Evolutionary conservation across 1,140 invertebrate species (phyloP).

Genomic region (Maconellicoccus hirsutus): DNA sequence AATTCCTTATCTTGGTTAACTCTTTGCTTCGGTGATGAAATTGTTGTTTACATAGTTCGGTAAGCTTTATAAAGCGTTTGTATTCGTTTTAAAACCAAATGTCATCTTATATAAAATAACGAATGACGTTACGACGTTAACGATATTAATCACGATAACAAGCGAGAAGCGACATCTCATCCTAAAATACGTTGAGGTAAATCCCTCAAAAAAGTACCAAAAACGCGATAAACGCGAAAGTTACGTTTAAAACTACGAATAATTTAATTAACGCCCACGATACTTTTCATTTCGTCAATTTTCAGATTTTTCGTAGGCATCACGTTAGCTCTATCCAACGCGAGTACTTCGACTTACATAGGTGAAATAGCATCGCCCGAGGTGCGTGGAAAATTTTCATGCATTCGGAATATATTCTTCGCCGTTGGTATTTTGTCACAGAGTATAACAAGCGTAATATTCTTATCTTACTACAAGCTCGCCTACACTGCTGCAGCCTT

Average conservation of each 20-base stretch:
- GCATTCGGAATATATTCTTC: too few relatives aligned
- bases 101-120: too few relatives aligned
- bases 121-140: too few relatives aligned
- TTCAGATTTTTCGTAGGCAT: neutral
- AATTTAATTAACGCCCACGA: too few relatives aligned
- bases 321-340: neutral
- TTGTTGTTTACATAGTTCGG: neutral
- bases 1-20: neutral
- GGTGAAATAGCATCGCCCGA: conserved; percentile 3
- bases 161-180: too few relatives aligned
- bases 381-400: neutral
- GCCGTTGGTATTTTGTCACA: neutral
- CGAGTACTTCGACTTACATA: neutral
- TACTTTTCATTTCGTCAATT: neutral
- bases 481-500: neutral
- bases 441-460: neutral
- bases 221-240: too few relatives aligned
- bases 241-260: too few relatives aligned
- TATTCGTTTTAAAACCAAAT: too few relatives aligned
- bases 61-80: neutral
- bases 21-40: too few relatives aligned
- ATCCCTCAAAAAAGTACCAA: too few relatives aligned
- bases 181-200: too few relatives aligned
- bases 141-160: too few relatives aligned
- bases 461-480: neutral